Conservation (phyloP, 2,113 vertebrate species). For the Dryoscopus gambensis region DNA sequence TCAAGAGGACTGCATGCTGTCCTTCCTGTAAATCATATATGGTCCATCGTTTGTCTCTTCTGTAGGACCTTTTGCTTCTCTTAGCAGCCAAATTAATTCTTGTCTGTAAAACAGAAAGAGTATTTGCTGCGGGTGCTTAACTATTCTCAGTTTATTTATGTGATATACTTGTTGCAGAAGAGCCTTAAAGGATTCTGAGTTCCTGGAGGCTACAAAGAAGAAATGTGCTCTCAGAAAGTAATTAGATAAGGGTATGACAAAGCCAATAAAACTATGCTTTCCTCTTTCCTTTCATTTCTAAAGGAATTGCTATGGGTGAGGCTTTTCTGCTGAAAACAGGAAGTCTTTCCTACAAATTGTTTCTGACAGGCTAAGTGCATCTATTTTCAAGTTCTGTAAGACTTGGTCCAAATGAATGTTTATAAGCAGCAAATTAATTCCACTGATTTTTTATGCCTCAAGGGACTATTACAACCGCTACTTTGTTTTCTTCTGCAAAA, state of each 20-base stretch:
- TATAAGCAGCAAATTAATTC: not conserved
- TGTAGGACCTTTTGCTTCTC: not conserved
- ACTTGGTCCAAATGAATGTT: not conserved
- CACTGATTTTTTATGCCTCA: not conserved
- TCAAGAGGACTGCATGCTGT: not conserved
- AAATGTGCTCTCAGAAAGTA: not conserved
- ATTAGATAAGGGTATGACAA: not conserved
- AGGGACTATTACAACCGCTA: not conserved
- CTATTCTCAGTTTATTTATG: not conserved
- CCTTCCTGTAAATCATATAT: not conserved
- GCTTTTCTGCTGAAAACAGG: not conserved
- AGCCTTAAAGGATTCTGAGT: not conserved
- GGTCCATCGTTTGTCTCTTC: not conserved
- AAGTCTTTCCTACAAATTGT: not conserved
- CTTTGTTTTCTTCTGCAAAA: not conserved
- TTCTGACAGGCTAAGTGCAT: not conserved
- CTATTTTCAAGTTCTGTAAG: not conserved
- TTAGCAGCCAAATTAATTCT: not conserved
- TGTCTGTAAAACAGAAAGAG: not conserved
- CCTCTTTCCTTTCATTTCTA: not conserved
- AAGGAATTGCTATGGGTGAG: not conserved
- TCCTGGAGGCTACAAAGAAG: not conserved
- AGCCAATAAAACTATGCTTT: not conserved
- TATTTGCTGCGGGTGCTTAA: not conserved
- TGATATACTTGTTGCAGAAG: not conserved